Conservation (phyloP, 30 jellyfish, hydroid and myxozoan species). For the Mastigias papua region DNA sequence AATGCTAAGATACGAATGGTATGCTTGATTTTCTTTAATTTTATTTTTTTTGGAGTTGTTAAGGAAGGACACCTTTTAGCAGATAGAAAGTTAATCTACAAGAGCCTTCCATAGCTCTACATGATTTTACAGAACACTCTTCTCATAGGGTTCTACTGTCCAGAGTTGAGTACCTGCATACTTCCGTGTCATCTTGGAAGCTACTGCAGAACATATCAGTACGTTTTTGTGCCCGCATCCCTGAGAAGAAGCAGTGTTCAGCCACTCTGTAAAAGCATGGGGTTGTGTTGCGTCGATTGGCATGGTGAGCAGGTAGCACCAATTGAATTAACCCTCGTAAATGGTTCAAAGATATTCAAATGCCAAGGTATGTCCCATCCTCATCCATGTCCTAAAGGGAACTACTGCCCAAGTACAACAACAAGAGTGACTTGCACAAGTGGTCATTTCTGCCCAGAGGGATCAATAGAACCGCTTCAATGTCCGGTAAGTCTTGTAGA, state of each 20-base stretch:
- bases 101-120: too few species aligned
- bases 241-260: neutral
- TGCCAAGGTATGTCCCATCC: conserved; percentile 72
- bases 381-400: conserved; percentile 74
- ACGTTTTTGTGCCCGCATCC: neutral
- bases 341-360: conserved; percentile 22
- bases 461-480: conserved; percentile 50
- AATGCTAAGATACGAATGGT: too few species aligned
- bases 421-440: conserved; percentile 31
- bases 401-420: conserved; percentile 69
- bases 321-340: neutral
- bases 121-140: too few species aligned
- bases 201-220: conserved; percentile 33
- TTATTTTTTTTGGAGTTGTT: too few species aligned
- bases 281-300: conserved; percentile 50
- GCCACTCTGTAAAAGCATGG: conserved; percentile 56
- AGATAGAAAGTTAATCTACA: too few species aligned
- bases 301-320: conserved; percentile 16
- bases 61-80: too few species aligned
- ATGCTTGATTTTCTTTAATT: too few species aligned
- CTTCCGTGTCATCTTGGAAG: conserved; percentile 73
- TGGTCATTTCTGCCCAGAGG: conserved; percentile 73
- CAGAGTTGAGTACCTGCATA: conserved; percentile 49
- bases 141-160: conserved; percentile 73
- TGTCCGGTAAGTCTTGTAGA: conserved; percentile 82